A percentile compares a stretch with the other conserved stretches of the same genome.
Evolutionary conservation across 2,797 vertebrate species (phyloP).

Genomic region (Kryptolebias ocellatus): DNA sequence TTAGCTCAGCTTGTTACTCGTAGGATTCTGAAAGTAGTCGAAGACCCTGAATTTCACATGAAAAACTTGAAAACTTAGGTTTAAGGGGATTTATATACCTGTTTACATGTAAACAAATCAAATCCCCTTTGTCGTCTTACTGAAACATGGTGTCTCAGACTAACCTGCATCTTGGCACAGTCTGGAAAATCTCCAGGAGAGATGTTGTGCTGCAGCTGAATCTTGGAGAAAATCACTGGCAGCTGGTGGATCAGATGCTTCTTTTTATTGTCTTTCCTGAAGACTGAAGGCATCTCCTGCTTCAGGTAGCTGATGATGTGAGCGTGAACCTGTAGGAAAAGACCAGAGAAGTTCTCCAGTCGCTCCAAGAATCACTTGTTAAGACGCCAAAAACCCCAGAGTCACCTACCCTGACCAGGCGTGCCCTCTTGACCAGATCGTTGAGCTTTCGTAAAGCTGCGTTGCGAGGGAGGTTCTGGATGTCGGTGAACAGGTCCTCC

Average conservation of each 20-base stretch:
- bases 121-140: too few species aligned
- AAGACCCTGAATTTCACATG: too few species aligned
- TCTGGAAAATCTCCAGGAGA: slow-evolving; percentile 94
- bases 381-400: background rate
- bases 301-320: slow-evolving; percentile 94
- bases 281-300: slow-evolving; percentile 94
- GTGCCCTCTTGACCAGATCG: slow-evolving; percentile 91
- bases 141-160: slow-evolving; percentile 24
- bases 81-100: too few species aligned
- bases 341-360: background rate
- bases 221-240: slow-evolving; percentile 91
- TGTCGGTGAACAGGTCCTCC: slow-evolving; percentile 91
- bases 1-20: background rate
- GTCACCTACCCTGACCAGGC: slow-evolving; percentile 88
- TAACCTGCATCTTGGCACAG: slow-evolving; percentile 93
- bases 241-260: slow-evolving; percentile 91
- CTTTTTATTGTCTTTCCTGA: slow-evolving; percentile 94
- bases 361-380: background rate
- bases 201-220: slow-evolving; percentile 93
- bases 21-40: background rate
- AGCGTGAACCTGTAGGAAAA: slow-evolving; percentile 85
- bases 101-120: too few species aligned
- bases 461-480: slow-evolving; percentile 92
- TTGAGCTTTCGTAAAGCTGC: slow-evolving; percentile 93
- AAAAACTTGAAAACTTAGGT: too few species aligned